Percentiles rank a stretch among this genome's conserved stretches.
These are phyloP conservation scores for Mormyrus proboscirostris DNA, from an alignment of 2,797 vertebrate genomes.

Conservation along the genomic window DNA sequence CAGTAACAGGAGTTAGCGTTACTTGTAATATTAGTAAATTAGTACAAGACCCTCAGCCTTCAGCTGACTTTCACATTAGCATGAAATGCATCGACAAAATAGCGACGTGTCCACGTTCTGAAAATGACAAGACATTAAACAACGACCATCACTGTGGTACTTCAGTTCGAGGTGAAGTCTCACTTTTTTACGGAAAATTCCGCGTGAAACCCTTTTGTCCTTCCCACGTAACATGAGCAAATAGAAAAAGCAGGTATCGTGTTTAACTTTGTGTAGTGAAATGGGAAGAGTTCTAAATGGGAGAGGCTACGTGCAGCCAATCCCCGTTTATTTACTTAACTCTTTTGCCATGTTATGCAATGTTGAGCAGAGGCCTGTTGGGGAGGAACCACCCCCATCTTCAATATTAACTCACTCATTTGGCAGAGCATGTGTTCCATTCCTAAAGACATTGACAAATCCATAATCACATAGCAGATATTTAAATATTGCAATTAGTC, in stretches of 20 bases:
- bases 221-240: neutral
- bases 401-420: neutral
- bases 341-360: neutral
- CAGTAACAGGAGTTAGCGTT: neutral
- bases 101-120: neutral
- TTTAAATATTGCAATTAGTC: neutral
- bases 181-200: neutral
- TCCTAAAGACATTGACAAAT: neutral
- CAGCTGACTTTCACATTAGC: neutral
- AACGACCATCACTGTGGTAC: neutral
- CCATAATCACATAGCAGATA: neutral
- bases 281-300: neutral
- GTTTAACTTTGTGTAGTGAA: slow-evolving; percentile 23
- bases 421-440: neutral
- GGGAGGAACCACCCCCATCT: neutral
- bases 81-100: neutral
- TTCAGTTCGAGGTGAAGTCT: neutral
- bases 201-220: neutral
- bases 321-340: neutral
- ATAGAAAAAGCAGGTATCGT: slow-evolving; percentile 29
- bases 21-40: neutral
- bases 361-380: neutral
- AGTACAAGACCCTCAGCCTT: neutral
- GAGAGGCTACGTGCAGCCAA: slow-evolving; percentile 16
- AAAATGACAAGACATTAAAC: neutral